These are phyloP conservation scores for Gymnocypris eckloni DNA, from an alignment of 2,797 vertebrate species.

Conservation along the genomic window DNA sequence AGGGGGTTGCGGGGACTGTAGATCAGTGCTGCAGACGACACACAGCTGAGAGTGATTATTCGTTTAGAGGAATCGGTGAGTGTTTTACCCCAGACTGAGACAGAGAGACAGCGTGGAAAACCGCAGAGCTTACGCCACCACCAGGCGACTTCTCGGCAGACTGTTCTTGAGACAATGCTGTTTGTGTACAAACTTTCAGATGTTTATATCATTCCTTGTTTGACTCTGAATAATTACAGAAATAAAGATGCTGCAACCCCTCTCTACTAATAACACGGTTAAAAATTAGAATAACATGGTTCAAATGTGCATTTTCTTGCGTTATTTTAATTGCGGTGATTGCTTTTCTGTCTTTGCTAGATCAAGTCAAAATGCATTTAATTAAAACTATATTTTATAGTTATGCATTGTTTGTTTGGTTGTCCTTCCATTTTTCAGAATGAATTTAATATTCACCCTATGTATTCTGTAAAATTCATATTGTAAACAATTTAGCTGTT, in stretches of 20 bases:
- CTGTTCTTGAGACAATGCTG: not conserved
- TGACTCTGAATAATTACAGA: conserved; percentile 17
- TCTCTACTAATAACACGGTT: conserved; percentile 1
- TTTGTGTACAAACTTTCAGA: conserved; percentile 7
- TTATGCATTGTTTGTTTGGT: conserved; percentile 13
- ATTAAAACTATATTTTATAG: conserved; percentile 65
- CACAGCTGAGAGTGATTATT: conserved; percentile 93
- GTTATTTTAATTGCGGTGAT: conserved; percentile 46
- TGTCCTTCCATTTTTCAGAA: not conserved
- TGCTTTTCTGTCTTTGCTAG: conserved; percentile 60
- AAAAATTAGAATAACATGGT: conserved; percentile 1
- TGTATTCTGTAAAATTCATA: not conserved
- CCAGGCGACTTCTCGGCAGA: conserved; percentile 44
- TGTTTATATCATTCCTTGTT: conserved; percentile 12
- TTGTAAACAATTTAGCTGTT: not conserved
- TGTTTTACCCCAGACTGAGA: conserved; percentile 58
- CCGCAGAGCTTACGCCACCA: conserved; percentile 34
- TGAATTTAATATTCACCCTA: not conserved
- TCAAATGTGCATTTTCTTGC: not conserved
- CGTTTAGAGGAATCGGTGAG: conserved; percentile 90
- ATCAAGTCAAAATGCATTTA: conserved; percentile 45
- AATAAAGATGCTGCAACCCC: conserved; percentile 4
- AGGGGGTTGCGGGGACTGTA: conserved; percentile 52
- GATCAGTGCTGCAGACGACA: conserved; percentile 69
- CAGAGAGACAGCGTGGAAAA: conserved; percentile 23